Evolutionary conservation across 2,797 vertebrate species (phyloP).

Genomic region (Halcyon leucocephala): DNA sequence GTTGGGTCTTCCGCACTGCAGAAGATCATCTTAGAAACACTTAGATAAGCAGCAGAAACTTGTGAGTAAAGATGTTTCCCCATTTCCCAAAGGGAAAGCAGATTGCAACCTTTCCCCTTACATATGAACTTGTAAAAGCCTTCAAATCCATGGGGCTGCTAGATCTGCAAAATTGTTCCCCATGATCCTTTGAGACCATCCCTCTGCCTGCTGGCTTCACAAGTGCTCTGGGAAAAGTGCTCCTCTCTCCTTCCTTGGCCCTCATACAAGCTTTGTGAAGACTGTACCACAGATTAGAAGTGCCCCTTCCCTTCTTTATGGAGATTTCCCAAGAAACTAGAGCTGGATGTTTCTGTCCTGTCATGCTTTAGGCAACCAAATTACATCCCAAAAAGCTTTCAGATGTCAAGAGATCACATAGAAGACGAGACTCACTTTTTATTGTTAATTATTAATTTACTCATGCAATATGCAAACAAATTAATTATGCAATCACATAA

Average conservation of each 20-base stretch:
- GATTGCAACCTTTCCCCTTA: background rate
- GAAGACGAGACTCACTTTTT: background rate
- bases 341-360: background rate
- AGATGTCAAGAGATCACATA: background rate
- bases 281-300: background rate
- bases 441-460: background rate
- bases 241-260: background rate
- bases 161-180: background rate
- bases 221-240: background rate
- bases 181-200: accelerated
- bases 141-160: background rate
- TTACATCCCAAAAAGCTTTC: background rate
- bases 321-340: background rate
- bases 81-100: background rate
- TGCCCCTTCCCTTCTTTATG: background rate
- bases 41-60: background rate
- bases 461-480: background rate
- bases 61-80: background rate
- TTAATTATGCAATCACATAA: background rate
- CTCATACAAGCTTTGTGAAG: background rate
- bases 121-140: background rate
- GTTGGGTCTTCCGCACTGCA: background rate
- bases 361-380: background rate
- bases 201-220: background rate
- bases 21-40: background rate